Percentiles rank a stretch among this genome's conserved stretches.
Evolutionary conservation across 2,888 invertebrate species (phyloP).

Genomic region (Eurois occulta): DNA sequence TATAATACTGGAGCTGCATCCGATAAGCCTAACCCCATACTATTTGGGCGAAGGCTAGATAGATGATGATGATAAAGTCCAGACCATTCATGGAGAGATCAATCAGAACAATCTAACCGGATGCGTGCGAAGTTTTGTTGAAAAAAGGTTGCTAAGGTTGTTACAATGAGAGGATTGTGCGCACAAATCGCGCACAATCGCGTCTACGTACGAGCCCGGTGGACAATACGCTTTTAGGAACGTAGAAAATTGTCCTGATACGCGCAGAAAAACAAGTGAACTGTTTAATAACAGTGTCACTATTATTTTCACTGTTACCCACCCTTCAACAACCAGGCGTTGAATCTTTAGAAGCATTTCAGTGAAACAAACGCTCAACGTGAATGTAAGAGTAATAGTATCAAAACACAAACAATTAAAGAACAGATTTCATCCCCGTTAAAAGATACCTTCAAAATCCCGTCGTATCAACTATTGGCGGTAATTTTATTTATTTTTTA

Average conservation of each 20-base stretch:
- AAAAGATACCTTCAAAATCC: not conserved
- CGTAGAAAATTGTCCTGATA: too few species aligned
- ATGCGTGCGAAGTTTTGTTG: too few species aligned
- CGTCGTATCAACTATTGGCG: not conserved
- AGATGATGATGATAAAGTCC: not conserved
- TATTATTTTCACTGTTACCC: constrained; percentile 9
- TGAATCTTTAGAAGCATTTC: not conserved
- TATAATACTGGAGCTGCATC: not conserved
- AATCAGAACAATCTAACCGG: not conserved
- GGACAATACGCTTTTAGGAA: too few species aligned
- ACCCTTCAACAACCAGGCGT: not conserved
- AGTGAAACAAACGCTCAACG: constrained; percentile 13
- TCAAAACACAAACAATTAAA: not conserved
- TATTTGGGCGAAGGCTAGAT: not conserved
- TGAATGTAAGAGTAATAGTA: not conserved
- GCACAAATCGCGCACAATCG: too few species aligned
- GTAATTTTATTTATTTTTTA: not conserved
- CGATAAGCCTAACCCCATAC: not conserved
- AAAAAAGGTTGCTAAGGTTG: too few species aligned
- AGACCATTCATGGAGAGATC: not conserved
- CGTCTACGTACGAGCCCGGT: too few species aligned
- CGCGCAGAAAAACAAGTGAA: too few species aligned
- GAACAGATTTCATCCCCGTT: not conserved
- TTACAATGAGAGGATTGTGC: too few species aligned
- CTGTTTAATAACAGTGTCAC: too few species aligned